Evolutionary conservation across 1,140 invertebrate species (phyloP).

Genomic region (Zelostemma sp.): DNA sequence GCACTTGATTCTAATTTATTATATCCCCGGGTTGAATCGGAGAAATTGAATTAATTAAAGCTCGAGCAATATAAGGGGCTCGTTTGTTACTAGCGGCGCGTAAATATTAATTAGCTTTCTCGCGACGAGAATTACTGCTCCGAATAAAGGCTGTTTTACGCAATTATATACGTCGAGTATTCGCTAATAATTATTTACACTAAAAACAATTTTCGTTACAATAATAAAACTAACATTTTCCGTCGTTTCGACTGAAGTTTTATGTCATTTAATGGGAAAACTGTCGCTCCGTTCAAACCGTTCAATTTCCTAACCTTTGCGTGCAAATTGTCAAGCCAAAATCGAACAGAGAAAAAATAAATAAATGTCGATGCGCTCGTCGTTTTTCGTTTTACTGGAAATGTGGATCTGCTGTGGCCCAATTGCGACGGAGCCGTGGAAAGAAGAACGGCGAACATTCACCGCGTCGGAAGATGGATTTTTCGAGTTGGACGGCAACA

Average conservation of each 20-base stretch:
- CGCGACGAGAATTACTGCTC: conserved; percentile 38
- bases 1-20: conserved; percentile 44
- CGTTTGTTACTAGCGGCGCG: conserved; percentile 50
- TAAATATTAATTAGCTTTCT: conserved; percentile 61
- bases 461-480: conserved; percentile 23
- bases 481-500: conserved; percentile 39
- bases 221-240: too few relatives aligned
- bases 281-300: background rate
- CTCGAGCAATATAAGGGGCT: conserved; percentile 49
- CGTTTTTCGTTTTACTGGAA: conserved; percentile 13
- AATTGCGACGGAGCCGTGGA: background rate
- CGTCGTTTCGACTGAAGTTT: too few relatives aligned
- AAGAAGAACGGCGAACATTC: conserved; percentile 17
- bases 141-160: too few relatives aligned
- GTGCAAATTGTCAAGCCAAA: background rate
- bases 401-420: conserved; percentile 9
- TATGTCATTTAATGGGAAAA: too few relatives aligned
- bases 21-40: conserved; percentile 44
- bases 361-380: conserved; percentile 22
- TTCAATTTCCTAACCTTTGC: background rate
- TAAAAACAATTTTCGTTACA: too few relatives aligned
- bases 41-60: conserved; percentile 64
- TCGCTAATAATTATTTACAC: too few relatives aligned
- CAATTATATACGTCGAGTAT: too few relatives aligned
- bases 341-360: background rate